Evolutionary conservation across 2,888 invertebrate genomes (phyloP), one percentile per base, ranked within the genome.

Genomic region (Dynastes grantii): DNA sequence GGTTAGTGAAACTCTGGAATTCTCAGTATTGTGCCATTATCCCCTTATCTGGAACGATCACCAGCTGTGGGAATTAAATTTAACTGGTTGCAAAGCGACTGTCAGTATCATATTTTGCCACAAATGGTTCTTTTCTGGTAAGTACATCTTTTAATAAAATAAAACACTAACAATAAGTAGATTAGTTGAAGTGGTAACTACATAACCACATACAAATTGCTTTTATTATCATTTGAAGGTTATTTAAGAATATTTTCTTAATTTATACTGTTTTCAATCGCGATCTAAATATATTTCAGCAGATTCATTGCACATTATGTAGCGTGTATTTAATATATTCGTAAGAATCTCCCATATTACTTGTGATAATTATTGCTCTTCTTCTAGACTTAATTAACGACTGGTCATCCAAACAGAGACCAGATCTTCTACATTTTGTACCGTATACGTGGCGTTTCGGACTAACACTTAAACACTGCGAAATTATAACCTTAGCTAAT

Each of bases 391-490:
- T 99, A 86, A 94, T 98, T 32, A 97, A 97, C 85, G 99, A 99
- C 87, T 99, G 99, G 99, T 93, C 97, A 0, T 95, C 94, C 78
- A 98, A 99, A 91, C 93, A 96, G 6, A 93, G 95, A 13, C 97
- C 98, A 0, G 99, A 99, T 88, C 92, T 99, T 76, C 91, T 97
- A 78, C 95, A 95, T 86, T 99, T 99, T 90, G 95, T 99, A 76
- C 99, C 99, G 1, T 99, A 98, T 88, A 97, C 97, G 0, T 98
- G 98, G 95, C 95, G 96, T 87, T 95, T 99, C 85, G 95, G 95
- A 80, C 90, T 99, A 80, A 91, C 96, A 8, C 90, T 98, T 29
- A 98, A 98, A 88, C 97, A 98, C 89, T 98, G 98, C 89, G 98
- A 99, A 89, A 91, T 99, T 16, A 92, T 98, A 0, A 96, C 97